phyloP scores from a whole-genome alignment of 2,113 vertebrate genomes.

The Anoplopoma fimbria region DNA sequence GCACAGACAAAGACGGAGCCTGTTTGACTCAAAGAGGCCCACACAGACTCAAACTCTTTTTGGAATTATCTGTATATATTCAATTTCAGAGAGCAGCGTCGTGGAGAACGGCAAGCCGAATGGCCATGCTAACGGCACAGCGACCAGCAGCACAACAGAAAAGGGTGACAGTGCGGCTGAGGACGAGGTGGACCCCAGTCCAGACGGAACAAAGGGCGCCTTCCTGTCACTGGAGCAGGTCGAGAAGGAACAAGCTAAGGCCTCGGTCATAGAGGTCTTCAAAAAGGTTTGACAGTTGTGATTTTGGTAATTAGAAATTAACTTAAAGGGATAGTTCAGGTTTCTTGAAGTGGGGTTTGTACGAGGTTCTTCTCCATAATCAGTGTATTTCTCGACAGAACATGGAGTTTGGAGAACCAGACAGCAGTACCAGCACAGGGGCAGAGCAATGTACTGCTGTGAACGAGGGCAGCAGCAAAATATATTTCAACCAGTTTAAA shows the following conservation, averaged over 20 bases:
- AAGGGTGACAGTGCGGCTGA: background rate
- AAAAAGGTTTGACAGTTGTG: slow-evolving; percentile 79
- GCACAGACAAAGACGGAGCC: slow-evolving; percentile 56
- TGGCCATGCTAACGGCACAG: slow-evolving; percentile 46
- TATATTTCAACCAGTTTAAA: too few species aligned
- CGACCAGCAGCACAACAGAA: background rate
- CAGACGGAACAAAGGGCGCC: slow-evolving; percentile 51
- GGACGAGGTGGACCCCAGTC: background rate
- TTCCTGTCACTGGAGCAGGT: slow-evolving; percentile 66
- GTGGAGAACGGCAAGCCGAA: slow-evolving; percentile 64
- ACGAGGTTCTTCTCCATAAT: too few species aligned
- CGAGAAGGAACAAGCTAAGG: slow-evolving; percentile 60
- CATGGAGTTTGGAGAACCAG: too few species aligned
- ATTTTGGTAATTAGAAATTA: background rate
- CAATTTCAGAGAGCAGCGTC: slow-evolving; percentile 24
- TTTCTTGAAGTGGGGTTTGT: too few species aligned
- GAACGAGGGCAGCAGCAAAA: too few species aligned
- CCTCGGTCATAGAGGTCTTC: slow-evolving; percentile 83
- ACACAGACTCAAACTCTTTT: background rate
- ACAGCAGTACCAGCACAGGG: too few species aligned
- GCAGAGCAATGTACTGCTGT: too few species aligned
- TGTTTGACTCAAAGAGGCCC: slow-evolving; percentile 46
- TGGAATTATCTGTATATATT: rapidly evolving
- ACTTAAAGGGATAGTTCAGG: too few species aligned
- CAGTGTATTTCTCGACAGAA: too few species aligned